These are phyloP conservation scores for Auanema sp. DNA, from an alignment of 2,888 invertebrate genomes.

Conservation along the genomic window DNA sequence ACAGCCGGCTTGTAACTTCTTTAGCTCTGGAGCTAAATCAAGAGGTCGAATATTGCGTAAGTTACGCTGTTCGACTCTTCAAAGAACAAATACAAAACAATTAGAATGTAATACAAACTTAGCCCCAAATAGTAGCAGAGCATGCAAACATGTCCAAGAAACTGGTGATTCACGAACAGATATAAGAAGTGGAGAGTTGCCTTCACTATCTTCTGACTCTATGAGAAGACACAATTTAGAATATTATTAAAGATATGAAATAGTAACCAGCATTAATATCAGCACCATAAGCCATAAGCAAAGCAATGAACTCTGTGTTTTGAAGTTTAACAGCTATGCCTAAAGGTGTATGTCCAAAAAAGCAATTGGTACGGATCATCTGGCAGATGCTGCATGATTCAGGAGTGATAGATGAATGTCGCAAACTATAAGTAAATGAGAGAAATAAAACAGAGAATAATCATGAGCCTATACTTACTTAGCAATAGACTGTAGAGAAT, in stretches of 20 bases:
- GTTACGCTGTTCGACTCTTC: constrained; percentile 65
- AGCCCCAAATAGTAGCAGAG: constrained; percentile 61
- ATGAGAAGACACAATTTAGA: too few species aligned
- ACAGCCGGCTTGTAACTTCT: constrained; percentile 68
- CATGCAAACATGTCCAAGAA: constrained; percentile 67
- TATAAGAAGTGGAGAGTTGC: constrained; percentile 71
- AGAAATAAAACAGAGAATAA: constrained; percentile 28
- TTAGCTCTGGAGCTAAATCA: constrained; percentile 69
- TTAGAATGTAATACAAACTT: constrained; percentile 35
- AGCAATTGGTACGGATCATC: constrained; percentile 67
- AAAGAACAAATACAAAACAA: too few species aligned
- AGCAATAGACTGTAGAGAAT: background rate
- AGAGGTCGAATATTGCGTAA: constrained; percentile 68
- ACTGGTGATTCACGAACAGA: constrained; percentile 70
- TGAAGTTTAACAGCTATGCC: constrained; percentile 71
- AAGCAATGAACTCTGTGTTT: constrained; percentile 69
- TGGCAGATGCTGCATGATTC: constrained; percentile 68
- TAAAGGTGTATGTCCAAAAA: constrained; percentile 69
- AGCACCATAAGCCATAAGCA: constrained; percentile 71
- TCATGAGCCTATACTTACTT: background rate
- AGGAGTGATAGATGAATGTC: constrained; percentile 46
- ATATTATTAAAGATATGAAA: background rate
- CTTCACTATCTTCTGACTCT: constrained; percentile 67
- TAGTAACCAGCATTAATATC: constrained; percentile 66
- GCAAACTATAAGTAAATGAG: constrained; percentile 3